A percentile compares a stretch with the other conserved stretches of the same genome.
Evolutionary conservation across 2,888 invertebrate genomes (phyloP).

Genomic region (Platypus cylindrus): DNA sequence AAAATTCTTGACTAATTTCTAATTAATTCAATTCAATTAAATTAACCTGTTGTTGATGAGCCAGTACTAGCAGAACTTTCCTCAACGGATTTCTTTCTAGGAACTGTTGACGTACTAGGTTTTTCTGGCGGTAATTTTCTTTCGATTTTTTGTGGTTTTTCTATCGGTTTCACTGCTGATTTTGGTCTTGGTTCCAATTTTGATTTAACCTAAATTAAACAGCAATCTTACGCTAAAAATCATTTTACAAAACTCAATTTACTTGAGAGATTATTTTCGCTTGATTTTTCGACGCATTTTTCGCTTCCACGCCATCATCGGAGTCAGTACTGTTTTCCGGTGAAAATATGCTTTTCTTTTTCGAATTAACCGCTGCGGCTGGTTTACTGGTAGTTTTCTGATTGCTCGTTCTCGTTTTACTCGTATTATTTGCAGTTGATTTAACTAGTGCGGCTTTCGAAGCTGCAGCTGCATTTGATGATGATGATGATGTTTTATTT

Average conservation of each 20-base stretch:
- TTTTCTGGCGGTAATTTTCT: conserved; percentile 27
- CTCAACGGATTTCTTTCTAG: conserved; percentile 9
- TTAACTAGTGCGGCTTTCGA: conserved; percentile 13
- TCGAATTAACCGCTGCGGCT: conserved; percentile 29
- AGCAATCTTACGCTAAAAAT: background rate
- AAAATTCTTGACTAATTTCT: too few relatives aligned
- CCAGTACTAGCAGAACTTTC: conserved; percentile 37
- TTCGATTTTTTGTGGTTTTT: conserved; percentile 24
- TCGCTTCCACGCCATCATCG: conserved; percentile 36
- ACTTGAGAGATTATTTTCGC: conserved; percentile 8
- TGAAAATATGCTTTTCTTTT: conserved; percentile 71
- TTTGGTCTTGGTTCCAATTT: conserved; percentile 36
- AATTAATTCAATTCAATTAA: too few relatives aligned
- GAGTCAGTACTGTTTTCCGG: conserved; percentile 66
- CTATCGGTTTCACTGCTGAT: conserved; percentile 29
- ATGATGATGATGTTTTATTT: too few relatives aligned
- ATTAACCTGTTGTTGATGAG: conserved; percentile 22
- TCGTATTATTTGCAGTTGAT: conserved; percentile 12
- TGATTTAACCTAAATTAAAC: conserved; percentile 13
- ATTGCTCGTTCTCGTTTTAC: conserved; percentile 9
- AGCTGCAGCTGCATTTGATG: conserved; percentile 17
- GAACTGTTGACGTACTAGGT: conserved; percentile 20
- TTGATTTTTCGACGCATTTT: conserved; percentile 5
- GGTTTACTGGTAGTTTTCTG: conserved; percentile 7
- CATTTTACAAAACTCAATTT: conserved; percentile 1